Conservation (phyloP, 2,797 vertebrate species). For the Valencia hispanica region DNA sequence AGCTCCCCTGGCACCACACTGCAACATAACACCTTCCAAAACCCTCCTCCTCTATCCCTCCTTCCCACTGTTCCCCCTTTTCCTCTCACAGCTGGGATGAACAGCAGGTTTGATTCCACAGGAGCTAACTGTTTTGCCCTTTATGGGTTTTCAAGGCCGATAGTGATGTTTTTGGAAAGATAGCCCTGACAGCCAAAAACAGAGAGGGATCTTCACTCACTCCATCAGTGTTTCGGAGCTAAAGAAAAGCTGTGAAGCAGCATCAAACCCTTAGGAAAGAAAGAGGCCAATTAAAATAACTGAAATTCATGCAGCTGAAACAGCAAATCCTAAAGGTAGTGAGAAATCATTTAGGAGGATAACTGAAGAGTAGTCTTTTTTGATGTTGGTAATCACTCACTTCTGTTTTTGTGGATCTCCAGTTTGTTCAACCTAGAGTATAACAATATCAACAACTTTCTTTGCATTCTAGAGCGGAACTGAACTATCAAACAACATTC, state of each 20-base stretch:
- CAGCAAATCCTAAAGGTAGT: conserved; percentile 11
- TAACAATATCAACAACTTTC: no score
- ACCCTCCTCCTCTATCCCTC: conserved; percentile 52
- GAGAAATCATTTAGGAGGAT: neutral
- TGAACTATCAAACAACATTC: neutral
- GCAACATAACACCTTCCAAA: conserved; percentile 78
- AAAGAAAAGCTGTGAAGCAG: conserved; percentile 12
- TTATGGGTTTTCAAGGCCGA: conserved; percentile 60
- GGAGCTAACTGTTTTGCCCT: conserved; percentile 64
- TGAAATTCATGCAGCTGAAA: conserved; percentile 23
- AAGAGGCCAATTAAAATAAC: conserved; percentile 31
- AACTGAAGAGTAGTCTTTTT: conserved; percentile 3
- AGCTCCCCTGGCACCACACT: conserved; percentile 75
- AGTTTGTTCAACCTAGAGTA: neutral
- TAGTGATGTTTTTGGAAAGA: conserved; percentile 60
- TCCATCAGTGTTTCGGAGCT: conserved; percentile 28
- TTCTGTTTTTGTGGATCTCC: neutral
- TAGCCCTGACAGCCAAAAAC: conserved; percentile 42
- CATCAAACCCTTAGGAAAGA: conserved; percentile 26
- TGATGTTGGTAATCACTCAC: neutral
- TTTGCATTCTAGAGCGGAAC: neutral
- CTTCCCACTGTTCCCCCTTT: conserved; percentile 44
- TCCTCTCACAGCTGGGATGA: conserved; percentile 62
- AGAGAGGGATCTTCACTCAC: conserved; percentile 25
- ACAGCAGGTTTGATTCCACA: conserved; percentile 71